Percentiles rank a stretch among this genome's conserved stretches.
Conservation (phyloP, 1,140 invertebrate genomes). For the Oedothorax gibbosus region DNA sequence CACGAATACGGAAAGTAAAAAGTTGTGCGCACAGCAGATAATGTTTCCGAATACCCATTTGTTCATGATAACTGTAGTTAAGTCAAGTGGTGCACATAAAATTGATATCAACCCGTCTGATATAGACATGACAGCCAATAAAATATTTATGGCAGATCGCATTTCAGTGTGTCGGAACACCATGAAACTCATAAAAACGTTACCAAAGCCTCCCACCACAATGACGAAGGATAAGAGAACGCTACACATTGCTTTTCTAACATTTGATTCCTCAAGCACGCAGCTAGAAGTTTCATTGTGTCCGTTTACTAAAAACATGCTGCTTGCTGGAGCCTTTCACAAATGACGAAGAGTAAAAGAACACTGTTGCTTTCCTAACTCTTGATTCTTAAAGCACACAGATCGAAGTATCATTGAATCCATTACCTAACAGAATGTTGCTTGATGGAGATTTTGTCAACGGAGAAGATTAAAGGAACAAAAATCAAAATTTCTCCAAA, state of each 20-base stretch:
- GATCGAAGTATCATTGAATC: no score
- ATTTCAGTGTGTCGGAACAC: constrained; percentile 28
- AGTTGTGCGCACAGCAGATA: constrained; percentile 6
- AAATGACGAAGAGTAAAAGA: no score
- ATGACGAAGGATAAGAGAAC: neutral
- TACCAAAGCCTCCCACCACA: constrained; percentile 15
- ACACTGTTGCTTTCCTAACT: no score
- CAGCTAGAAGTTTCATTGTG: neutral
- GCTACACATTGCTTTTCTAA: neutral
- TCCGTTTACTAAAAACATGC: neutral
- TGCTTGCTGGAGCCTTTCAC: no score
- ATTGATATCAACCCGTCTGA: constrained; percentile 7
- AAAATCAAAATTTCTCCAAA: no score
- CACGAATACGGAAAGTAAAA: constrained; percentile 1
- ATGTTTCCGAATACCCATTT: constrained; percentile 20
- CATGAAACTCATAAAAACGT: neutral
- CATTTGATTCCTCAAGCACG: neutral
- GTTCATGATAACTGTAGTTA: neutral
- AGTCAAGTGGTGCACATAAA: constrained; percentile 23
- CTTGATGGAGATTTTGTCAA: no score
- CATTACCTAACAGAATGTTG: no score
- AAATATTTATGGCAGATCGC: constrained; percentile 38
- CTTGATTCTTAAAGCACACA: no score
- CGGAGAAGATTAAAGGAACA: no score
- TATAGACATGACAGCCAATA: constrained; percentile 28